Conservation (phyloP, 2,113 vertebrate genomes). For the Apodemus speciosus region DNA sequence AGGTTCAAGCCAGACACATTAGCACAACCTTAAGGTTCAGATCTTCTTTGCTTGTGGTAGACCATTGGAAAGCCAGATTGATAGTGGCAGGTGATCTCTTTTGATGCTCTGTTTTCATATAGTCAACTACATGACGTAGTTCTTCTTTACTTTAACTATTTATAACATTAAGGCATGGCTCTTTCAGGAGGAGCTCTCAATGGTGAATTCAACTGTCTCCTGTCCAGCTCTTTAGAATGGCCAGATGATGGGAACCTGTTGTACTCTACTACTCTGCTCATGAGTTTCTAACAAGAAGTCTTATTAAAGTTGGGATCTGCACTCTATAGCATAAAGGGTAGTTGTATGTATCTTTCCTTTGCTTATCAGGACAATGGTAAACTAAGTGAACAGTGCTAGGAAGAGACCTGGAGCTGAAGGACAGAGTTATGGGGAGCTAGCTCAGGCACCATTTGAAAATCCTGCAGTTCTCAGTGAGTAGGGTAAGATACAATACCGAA, state of each 20-base stretch:
- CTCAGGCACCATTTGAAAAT: not conserved
- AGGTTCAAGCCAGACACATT: not conserved
- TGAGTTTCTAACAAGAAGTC: not conserved
- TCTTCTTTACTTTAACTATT: not conserved
- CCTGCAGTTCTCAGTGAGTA: not conserved
- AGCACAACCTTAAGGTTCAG: not conserved
- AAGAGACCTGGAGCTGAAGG: not conserved
- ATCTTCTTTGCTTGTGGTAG: not conserved
- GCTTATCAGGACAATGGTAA: not conserved
- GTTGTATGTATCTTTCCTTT: not conserved
- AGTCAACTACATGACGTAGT: not conserved
- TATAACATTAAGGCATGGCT: not conserved
- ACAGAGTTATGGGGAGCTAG: not conserved
- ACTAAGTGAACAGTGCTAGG: not conserved
- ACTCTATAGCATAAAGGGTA: not conserved
- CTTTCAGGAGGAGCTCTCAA: not conserved
- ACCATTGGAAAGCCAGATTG: not conserved
- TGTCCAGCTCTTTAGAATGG: not conserved
- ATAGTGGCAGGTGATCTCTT: not conserved
- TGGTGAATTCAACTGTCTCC: not conserved
- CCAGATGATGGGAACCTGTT: not conserved
- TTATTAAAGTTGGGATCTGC: not conserved
- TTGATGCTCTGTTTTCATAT: not conserved
- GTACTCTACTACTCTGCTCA: not conserved
- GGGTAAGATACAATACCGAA: not conserved